Evolutionary conservation across 2,797 vertebrate species (phyloP), one percentile per base, ranked within the genome.

Genomic region (Muraenolepis orangiensis): DNA sequence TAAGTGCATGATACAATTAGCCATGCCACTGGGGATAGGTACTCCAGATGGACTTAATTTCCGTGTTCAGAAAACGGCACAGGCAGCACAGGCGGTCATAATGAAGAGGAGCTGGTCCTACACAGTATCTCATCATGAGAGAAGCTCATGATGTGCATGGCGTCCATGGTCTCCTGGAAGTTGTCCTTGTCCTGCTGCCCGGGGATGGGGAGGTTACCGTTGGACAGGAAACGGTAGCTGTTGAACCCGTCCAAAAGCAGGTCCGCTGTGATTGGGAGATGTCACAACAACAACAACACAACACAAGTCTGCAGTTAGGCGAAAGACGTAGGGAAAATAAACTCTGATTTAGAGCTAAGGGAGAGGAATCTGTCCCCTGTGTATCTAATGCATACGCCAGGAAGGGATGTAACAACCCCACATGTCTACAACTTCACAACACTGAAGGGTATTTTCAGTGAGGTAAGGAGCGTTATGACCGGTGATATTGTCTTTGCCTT

Each of bases 161-260:
- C 97, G 76, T 99, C 98, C 98, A 99, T 99, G 1, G 98, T 98
- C 88, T 99, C 98, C 81, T 98, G 97, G 74, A 99, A 99, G 88
- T 99, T 99, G 83, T 99, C 98, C 82, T 99, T 99, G 93, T 99
- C 98, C 85, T 99, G 98, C 31, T 99, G 98, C 66, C 98, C 98
- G 0, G 98, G 98, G 84, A 99, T 98, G 20, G 96, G 89, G 83
- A 99, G 90, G 87, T 99, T 96, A 66, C 98, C 98, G 8, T 99
- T 99, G 74, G 97, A 98, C 73, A 99, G 91, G 92, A 99, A 99
- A 78, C 96, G 95, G 91, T 99, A 99, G 89, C 92, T 96, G 89
- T 94, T 96, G 89, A 98, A 97, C 69, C 96, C 96, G 88, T 99
- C 98, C 13, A 99, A 92, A 76, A 99, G 96, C 83, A 99, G 91